A percentile compares a stretch with the other conserved stretches of the same genome.
phyloP scores from a whole-genome alignment of 2,797 vertebrate genomes.

The Perodicticus potto region DNA sequence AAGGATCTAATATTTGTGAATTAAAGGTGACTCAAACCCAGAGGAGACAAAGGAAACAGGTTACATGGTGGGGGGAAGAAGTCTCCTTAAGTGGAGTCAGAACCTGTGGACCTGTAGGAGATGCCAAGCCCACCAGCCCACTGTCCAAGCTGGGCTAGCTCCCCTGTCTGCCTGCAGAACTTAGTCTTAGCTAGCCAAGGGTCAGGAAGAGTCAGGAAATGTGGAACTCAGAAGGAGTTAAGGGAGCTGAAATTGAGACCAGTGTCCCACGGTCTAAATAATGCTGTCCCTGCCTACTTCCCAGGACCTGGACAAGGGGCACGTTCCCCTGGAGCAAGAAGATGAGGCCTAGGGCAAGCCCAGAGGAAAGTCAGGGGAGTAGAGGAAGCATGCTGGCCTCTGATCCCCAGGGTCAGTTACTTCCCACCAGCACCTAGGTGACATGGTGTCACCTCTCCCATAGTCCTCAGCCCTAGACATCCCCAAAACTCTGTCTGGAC shows the following conservation, averaged over 20 bases:
- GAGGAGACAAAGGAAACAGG: constrained; percentile 22
- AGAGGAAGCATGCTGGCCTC: background rate
- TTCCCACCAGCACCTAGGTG: background rate
- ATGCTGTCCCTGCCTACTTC: background rate
- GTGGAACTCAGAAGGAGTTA: background rate
- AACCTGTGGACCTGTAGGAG: background rate
- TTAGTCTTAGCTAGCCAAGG: background rate
- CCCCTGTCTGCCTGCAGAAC: background rate
- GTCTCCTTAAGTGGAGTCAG: background rate
- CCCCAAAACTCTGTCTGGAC: background rate
- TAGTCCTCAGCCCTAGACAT: background rate
- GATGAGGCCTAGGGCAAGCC: background rate
- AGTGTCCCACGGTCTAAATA: background rate
- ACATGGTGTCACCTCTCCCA: background rate
- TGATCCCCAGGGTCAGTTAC: background rate
- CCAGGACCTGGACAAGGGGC: background rate
- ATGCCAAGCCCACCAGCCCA: background rate
- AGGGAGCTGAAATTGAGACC: background rate
- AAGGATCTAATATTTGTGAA: constrained; percentile 18
- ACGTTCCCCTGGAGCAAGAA: background rate
- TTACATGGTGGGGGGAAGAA: background rate
- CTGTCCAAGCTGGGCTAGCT: background rate
- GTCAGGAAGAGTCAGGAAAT: background rate
- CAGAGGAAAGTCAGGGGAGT: background rate
- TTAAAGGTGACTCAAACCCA: background rate